phyloP scores from a whole-genome alignment of 1,140 invertebrate species.

The Dreissena rostriformis region DNA sequence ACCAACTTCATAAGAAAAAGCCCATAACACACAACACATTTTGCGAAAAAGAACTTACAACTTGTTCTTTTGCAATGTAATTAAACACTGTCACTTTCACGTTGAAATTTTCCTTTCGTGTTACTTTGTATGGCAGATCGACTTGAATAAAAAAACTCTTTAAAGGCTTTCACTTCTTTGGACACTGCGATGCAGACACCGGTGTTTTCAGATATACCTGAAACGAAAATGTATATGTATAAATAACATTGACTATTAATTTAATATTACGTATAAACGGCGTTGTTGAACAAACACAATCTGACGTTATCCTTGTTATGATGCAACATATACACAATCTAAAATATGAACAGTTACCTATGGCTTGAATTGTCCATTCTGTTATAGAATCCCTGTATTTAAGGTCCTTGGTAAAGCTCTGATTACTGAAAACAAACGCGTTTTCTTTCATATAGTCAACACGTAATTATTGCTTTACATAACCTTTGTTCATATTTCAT shows the following conservation, averaged over 20 bases:
- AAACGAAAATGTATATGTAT: background rate
- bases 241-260: too few relatives aligned
- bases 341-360: slow-evolving; percentile 68
- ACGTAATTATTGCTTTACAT: too few relatives aligned
- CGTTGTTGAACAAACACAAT: background rate
- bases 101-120: slow-evolving; percentile 79
- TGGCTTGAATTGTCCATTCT: slow-evolving; percentile 77
- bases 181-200: slow-evolving; percentile 78
- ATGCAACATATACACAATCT: background rate
- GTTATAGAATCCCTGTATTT: slow-evolving; percentile 78
- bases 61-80: slow-evolving; percentile 62
- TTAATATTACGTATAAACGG: background rate
- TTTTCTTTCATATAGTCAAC: too few relatives aligned
- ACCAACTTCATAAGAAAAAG: background rate
- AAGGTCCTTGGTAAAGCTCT: background rate
- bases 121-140: slow-evolving; percentile 76
- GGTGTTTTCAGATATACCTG: slow-evolving; percentile 65
- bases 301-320: too few relatives aligned
- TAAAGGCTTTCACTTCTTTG: slow-evolving; percentile 69
- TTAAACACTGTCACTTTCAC: slow-evolving; percentile 80
- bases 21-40: slow-evolving; percentile 36
- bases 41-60: slow-evolving; percentile 63
- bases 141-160: slow-evolving; percentile 78
- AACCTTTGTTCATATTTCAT: too few relatives aligned
- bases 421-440: background rate